A percentile compares a stretch with the other conserved stretches of the same genome.
Conservation (phyloP, 2,888 invertebrate genomes). For the Archips crataeganus region DNA sequence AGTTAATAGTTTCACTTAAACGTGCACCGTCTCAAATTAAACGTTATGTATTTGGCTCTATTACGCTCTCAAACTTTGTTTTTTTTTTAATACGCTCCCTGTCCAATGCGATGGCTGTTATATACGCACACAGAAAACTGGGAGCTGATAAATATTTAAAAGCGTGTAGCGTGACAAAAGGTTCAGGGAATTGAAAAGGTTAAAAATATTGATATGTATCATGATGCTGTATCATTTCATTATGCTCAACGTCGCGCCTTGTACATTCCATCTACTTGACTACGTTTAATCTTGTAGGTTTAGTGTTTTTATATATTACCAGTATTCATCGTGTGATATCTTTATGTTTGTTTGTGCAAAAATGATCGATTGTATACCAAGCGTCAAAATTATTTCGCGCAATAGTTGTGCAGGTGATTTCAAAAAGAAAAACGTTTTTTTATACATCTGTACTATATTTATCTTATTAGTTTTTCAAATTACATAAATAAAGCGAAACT, state of each 20-base stretch:
- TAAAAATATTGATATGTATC: not conserved
- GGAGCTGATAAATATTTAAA: not conserved
- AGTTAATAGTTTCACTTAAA: no score
- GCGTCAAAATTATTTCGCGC: not conserved
- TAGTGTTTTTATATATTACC: conserved; percentile 5
- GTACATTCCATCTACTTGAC: not conserved
- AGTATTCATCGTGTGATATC: conserved; percentile 24
- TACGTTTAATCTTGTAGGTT: not conserved
- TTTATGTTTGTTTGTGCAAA: conserved; percentile 8
- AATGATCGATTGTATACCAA: not conserved
- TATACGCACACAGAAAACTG: not conserved
- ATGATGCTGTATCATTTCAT: conserved; percentile 1
- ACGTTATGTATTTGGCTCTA: no score
- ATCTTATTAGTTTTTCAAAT: no score
- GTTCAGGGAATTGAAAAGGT: not conserved
- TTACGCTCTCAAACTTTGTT: no score
- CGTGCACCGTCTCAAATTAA: no score
- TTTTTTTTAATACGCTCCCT: no score
- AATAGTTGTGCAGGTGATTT: no score
- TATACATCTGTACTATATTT: no score
- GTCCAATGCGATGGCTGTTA: no score
- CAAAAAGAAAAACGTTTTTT: no score
- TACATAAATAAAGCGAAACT: no score
- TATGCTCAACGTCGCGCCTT: conserved; percentile 12
- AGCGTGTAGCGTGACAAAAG: no score